Evolutionary conservation across 2,797 vertebrate species (phyloP).

Genomic region (Cuculus canorus): DNA sequence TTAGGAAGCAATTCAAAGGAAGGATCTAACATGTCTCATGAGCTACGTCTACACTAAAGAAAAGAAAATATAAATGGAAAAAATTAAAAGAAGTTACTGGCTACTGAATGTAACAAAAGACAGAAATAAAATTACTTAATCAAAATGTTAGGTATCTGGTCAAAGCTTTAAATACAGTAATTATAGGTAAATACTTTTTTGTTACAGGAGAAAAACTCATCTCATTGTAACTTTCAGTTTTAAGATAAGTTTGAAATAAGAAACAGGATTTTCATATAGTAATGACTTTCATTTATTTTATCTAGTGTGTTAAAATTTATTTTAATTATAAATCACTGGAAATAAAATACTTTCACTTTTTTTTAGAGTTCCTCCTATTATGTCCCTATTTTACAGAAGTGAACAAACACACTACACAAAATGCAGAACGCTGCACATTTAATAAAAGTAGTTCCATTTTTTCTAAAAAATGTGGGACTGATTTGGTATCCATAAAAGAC

Average conservation of each 20-base stretch:
- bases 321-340: constrained; percentile 10
- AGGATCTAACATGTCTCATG: neutral
- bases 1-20: neutral
- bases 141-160: neutral
- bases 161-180: neutral
- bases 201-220: neutral
- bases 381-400: neutral
- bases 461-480: neutral
- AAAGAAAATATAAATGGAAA: neutral
- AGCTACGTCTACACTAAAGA: neutral
- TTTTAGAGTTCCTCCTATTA: constrained; percentile 1
- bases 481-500: neutral
- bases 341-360: neutral
- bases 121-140: neutral
- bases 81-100: neutral
- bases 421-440: neutral
- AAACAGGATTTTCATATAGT: neutral
- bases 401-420: neutral
- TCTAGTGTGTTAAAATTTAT: neutral
- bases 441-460: neutral
- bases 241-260: neutral
- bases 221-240: neutral
- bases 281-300: neutral
- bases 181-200: neutral
- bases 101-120: neutral